These are phyloP conservation scores for Champsocephalus esox DNA, from an alignment of 2,797 vertebrate species.

Conservation along the genomic window DNA sequence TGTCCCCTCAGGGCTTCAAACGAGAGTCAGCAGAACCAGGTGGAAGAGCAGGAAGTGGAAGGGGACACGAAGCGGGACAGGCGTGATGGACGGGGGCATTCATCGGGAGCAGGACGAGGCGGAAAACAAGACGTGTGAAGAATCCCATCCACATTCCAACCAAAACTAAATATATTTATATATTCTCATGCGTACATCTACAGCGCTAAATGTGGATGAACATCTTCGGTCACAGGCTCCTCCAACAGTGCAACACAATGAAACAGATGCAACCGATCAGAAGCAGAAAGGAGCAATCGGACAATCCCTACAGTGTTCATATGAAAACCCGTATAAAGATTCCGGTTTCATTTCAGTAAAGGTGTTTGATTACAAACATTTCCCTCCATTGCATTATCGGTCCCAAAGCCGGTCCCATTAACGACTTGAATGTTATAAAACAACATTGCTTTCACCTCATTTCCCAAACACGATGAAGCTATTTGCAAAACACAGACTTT, in stretches of 20 bases:
- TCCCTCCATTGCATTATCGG: too few relatives aligned
- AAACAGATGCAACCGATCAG: too few relatives aligned
- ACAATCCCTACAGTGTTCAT: background rate
- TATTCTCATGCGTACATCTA: too few relatives aligned
- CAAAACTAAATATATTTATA: background rate
- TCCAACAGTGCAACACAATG: too few relatives aligned
- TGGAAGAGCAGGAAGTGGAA: conserved; percentile 6
- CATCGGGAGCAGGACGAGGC: background rate
- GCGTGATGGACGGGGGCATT: conserved; percentile 13
- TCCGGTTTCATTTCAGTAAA: background rate
- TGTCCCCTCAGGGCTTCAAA: conserved; percentile 29
- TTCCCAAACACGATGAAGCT: too few relatives aligned
- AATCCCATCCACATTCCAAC: background rate
- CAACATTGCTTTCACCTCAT: too few relatives aligned
- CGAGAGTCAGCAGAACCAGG: conserved; percentile 4
- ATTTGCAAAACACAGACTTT: too few relatives aligned
- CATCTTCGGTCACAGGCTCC: too few relatives aligned
- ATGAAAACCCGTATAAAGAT: background rate
- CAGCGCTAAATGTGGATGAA: too few relatives aligned
- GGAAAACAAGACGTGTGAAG: background rate
- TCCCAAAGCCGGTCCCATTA: too few relatives aligned
- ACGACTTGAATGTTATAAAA: too few relatives aligned
- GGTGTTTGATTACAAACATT: background rate
- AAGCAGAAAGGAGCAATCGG: background rate
- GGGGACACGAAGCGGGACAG: background rate